A percentile compares a stretch with the other conserved stretches of the same genome.
Evolutionary conservation across 2,797 vertebrate species (phyloP).

Genomic region (Pseudochirops corinnae): DNA sequence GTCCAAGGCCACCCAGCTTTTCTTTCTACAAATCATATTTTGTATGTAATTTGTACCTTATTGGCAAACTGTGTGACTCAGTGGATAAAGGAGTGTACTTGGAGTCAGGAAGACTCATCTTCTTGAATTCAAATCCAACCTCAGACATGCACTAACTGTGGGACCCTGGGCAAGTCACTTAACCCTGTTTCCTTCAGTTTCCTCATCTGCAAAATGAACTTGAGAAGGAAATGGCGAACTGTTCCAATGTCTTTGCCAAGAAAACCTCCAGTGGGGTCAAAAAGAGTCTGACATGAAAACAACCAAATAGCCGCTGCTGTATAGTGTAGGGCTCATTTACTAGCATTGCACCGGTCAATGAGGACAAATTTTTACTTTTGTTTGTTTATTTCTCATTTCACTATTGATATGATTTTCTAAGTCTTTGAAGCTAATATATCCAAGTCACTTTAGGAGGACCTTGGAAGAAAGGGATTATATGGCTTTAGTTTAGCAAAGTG

Average conservation of each 20-base stretch:
- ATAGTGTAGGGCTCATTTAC: background rate
- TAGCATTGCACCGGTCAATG: background rate
- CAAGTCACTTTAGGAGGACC: background rate
- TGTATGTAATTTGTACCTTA: too few relatives aligned
- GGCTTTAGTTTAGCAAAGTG: background rate
- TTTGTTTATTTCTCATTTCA: conserved; percentile 6
- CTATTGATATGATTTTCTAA: background rate
- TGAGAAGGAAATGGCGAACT: background rate
- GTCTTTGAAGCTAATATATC: conserved; percentile 7
- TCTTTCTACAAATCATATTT: background rate
- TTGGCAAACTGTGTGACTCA: background rate
- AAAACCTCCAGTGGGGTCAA: background rate
- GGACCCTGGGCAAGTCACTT: background rate
- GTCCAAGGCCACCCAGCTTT: background rate
- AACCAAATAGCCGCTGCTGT: background rate
- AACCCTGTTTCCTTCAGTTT: background rate
- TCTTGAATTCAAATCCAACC: background rate
- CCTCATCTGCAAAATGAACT: background rate
- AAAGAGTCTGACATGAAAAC: background rate
- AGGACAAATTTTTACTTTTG: background rate
- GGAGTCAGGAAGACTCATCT: background rate
- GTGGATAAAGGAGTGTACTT: background rate
- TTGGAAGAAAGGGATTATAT: background rate
- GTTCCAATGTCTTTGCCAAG: background rate
- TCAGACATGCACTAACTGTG: background rate